Conservation (phyloP, 1,140 invertebrate species). For the Hestina assimilis region DNA sequence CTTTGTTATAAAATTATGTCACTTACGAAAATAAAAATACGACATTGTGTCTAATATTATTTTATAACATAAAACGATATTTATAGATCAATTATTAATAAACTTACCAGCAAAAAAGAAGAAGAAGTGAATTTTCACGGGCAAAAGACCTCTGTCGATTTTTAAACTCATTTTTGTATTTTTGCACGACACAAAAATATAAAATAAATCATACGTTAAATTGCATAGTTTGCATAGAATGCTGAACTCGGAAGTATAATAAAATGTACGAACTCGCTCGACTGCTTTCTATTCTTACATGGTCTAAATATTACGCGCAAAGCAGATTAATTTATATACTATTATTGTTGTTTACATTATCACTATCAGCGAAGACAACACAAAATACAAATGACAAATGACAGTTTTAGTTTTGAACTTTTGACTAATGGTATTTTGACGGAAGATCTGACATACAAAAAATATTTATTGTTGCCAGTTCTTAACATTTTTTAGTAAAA, state of each 20-base stretch:
- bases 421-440: no score
- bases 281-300: constrained; percentile 33
- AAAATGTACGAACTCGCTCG: constrained; percentile 7
- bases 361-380: not conserved
- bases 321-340: constrained; percentile 24
- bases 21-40: no score
- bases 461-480: no score
- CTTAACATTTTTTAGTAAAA: no score
- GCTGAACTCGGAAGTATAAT: not conserved
- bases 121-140: constrained; percentile 89
- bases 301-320: constrained; percentile 16
- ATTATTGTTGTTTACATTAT: constrained; percentile 29
- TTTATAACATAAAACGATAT: no score
- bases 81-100: no score
- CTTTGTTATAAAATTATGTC: no score
- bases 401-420: no score
- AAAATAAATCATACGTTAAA: not conserved
- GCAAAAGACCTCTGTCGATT: constrained; percentile 83
- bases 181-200: not conserved
- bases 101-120: constrained; percentile 89
- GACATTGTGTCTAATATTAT: no score
- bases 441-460: no score
- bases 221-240: not conserved
- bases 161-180: constrained; percentile 74
- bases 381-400: not conserved